These are phyloP conservation scores for Bufo bufo DNA, from an alignment of 2,113 vertebrate genomes.

Conservation along the genomic window DNA sequence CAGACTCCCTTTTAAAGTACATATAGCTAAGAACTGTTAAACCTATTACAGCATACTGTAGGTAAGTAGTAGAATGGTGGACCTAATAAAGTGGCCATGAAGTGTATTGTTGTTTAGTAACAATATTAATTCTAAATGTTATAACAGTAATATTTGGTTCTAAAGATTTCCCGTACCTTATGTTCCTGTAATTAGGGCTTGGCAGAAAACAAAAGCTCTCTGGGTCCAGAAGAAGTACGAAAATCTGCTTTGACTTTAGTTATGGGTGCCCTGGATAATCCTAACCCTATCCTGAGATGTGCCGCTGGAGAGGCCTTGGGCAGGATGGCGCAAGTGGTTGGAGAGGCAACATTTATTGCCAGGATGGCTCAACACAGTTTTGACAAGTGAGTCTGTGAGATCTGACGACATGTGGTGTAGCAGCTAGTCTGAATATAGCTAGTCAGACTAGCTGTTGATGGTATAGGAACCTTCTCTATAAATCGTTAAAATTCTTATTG, in stretches of 20 bases:
- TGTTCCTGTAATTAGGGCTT: constrained; percentile 80
- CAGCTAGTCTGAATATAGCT: no score
- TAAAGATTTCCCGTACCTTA: not conserved
- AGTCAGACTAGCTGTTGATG: not conserved
- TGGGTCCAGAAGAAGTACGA: constrained; percentile 96
- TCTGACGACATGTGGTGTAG: not conserved
- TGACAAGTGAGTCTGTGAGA: constrained; percentile 85
- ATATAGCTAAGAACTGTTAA: no score
- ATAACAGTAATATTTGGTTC: not conserved
- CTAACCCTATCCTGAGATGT: constrained; percentile 95
- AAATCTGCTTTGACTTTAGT: constrained; percentile 95
- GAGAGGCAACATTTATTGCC: constrained; percentile 96
- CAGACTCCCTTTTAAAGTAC: no score
- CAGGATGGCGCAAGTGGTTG: constrained; percentile 98
- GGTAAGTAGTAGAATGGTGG: no score
- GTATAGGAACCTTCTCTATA: not conserved
- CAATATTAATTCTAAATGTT: not conserved
- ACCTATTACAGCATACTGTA: no score
- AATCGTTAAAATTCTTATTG: not conserved
- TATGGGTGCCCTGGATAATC: constrained; percentile 97
- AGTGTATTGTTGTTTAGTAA: not conserved
- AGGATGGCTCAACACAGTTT: constrained; percentile 98
- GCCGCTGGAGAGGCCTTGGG: constrained; percentile 96
- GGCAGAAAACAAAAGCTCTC: constrained; percentile 96
- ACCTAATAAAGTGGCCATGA: not conserved